phyloP scores from a whole-genome alignment of 1,140 invertebrate species.

The Amyelois transitella region DNA sequence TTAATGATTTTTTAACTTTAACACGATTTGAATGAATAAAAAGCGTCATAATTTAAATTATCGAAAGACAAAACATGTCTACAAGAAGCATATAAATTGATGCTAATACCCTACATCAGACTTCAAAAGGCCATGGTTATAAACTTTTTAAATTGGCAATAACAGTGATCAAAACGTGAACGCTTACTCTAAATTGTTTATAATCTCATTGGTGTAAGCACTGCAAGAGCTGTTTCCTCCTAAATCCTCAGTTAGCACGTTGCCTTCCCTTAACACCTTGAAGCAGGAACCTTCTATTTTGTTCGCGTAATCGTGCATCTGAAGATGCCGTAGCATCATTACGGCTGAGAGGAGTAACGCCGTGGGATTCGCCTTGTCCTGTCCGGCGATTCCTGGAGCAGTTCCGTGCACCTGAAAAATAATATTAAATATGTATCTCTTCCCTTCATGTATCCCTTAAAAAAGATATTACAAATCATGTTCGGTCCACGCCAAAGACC shows the following conservation, averaged over 20 bases:
- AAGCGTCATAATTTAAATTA: no score
- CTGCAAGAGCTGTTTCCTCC: constrained; percentile 80
- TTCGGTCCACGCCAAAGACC: no score
- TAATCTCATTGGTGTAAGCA: constrained; percentile 44
- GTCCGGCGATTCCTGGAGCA: constrained; percentile 99
- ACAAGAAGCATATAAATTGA: neutral
- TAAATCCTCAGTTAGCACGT: constrained; percentile 93
- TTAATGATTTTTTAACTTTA: no score
- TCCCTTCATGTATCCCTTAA: no score
- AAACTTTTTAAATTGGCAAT: neutral
- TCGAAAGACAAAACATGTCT: no score
- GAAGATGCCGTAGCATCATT: constrained; percentile 99
- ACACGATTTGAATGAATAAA: no score
- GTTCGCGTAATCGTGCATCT: constrained; percentile 84
- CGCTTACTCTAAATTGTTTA: constrained; percentile 25
- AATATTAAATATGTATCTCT: constrained; percentile 3
- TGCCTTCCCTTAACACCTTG: constrained; percentile 90
- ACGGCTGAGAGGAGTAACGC: constrained; percentile 96
- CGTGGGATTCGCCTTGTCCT: constrained; percentile 99
- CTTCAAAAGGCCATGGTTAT: neutral
- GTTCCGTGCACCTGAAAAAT: constrained; percentile 93
- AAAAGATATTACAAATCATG: no score
- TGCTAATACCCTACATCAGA: neutral
- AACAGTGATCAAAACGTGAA: neutral
- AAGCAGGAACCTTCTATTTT: constrained; percentile 94